Conservation (phyloP, 2,113 vertebrate genomes). For the Ageneiosus marmoratus region DNA sequence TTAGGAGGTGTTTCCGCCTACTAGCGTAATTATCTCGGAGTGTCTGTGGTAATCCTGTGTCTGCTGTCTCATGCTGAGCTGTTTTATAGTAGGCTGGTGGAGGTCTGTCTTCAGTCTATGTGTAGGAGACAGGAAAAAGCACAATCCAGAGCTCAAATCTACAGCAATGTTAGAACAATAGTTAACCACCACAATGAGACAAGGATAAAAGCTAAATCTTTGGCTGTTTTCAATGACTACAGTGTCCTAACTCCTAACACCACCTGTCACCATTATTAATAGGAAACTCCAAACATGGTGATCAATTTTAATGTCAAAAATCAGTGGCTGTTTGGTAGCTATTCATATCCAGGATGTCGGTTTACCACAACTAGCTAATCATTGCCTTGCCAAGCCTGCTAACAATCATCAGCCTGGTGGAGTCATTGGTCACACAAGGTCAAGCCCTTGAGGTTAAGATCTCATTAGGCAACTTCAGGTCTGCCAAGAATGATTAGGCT, state of each 20-base stretch:
- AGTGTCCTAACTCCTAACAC: background rate
- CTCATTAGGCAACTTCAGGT: constrained; percentile 57
- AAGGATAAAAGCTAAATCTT: background rate
- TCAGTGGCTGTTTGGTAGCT: background rate
- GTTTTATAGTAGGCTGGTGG: background rate
- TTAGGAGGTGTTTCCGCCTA: constrained; percentile 62
- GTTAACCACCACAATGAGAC: background rate
- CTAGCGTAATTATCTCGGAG: constrained; percentile 65
- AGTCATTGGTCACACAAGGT: constrained; percentile 63
- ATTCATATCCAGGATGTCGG: background rate
- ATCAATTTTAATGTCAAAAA: background rate
- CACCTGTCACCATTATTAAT: background rate
- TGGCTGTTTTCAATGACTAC: background rate
- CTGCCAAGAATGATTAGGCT: constrained; percentile 57
- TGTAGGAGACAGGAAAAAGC: background rate
- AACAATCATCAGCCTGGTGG: constrained; percentile 33
- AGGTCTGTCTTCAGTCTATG: background rate
- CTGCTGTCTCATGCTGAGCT: constrained; percentile 48
- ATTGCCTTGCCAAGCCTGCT: constrained; percentile 49
- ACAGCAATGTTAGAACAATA: background rate
- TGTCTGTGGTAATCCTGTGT: constrained; percentile 59
- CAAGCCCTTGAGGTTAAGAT: constrained; percentile 50
- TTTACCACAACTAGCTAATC: constrained; percentile 6
- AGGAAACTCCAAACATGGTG: background rate
- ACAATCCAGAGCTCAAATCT: background rate